These are phyloP conservation scores for Leptonema lineaticorne DNA, from an alignment of 1,140 invertebrate genomes.

Conservation along the genomic window DNA sequence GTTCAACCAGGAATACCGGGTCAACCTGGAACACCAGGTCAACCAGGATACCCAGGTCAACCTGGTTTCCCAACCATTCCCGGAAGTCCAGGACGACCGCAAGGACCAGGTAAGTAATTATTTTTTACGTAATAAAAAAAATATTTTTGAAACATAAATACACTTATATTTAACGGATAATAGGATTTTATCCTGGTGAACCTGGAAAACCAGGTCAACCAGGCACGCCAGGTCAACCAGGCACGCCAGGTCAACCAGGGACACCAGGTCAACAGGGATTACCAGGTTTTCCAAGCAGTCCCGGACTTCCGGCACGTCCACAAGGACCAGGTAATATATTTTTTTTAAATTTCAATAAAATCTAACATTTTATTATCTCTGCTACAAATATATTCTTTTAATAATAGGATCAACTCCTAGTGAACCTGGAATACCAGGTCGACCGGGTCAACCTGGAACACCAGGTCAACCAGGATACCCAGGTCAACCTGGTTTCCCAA, in stretches of 20 bases:
- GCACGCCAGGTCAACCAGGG: conserved; percentile 10
- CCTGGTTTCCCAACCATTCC: conserved; percentile 36
- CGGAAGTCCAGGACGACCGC: conserved; percentile 39
- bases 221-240: conserved; percentile 14
- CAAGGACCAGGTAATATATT: conserved; percentile 39
- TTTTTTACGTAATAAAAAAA: too few species aligned
- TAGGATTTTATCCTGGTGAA: too few species aligned
- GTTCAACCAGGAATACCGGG: conserved; percentile 27
- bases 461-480: conserved; percentile 37
- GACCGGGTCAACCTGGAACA: conserved; percentile 33
- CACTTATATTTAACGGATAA: too few species aligned
- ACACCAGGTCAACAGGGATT: conserved; percentile 27
- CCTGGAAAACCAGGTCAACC: too few species aligned
- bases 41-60: conserved; percentile 37
- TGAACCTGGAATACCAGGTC: conserved; percentile 29
- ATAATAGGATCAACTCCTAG: too few species aligned
- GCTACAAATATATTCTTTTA: too few species aligned
- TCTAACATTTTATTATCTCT: too few species aligned
- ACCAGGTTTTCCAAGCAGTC: conserved; percentile 41
- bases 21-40: conserved; percentile 33
- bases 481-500: conserved; percentile 21
- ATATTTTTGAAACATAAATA: too few species aligned
- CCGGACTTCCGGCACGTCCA: conserved; percentile 41
- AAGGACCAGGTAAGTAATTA: conserved; percentile 42
- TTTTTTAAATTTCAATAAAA: too few species aligned